Conservation (phyloP, 2,113 vertebrate genomes). For the Chaenocephalus aceratus region DNA sequence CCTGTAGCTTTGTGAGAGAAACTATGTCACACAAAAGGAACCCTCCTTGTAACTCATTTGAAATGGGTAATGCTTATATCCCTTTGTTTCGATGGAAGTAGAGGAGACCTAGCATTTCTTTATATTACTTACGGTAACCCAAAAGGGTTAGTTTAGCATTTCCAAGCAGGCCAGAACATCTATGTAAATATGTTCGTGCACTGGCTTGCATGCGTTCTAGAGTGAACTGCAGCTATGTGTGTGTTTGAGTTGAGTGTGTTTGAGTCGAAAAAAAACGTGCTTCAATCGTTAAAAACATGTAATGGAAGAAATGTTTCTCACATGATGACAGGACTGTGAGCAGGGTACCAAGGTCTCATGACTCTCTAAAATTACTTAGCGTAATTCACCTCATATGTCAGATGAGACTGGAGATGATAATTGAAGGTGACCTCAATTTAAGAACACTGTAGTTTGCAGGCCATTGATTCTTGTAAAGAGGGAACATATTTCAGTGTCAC, state of each 20-base stretch:
- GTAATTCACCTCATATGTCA: constrained; percentile 66
- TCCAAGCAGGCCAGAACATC: constrained; percentile 50
- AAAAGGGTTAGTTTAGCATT: constrained; percentile 50
- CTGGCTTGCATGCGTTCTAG: background rate
- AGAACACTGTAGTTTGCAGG: constrained; percentile 49
- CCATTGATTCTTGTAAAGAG: constrained; percentile 54
- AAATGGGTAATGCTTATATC: constrained; percentile 9
- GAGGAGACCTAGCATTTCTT: constrained; percentile 4
- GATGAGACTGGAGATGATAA: constrained; percentile 49
- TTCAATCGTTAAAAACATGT: constrained; percentile 50
- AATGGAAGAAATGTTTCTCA: constrained; percentile 45
- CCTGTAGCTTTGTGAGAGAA: constrained; percentile 15
- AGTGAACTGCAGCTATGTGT: constrained; percentile 21
- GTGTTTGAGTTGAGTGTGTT: constrained; percentile 33
- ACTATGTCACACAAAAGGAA: constrained; percentile 27
- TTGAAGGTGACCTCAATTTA: constrained; percentile 77
- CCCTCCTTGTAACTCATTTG: background rate
- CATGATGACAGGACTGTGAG: constrained; percentile 13
- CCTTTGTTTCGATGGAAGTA: background rate
- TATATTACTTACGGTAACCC: constrained; percentile 24
- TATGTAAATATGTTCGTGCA: constrained; percentile 37
- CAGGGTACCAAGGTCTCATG: constrained; percentile 36
- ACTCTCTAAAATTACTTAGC: constrained; percentile 57
- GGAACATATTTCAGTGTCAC: constrained; percentile 23
- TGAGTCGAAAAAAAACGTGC: constrained; percentile 33